These are phyloP conservation scores for Microctonus brassicae DNA, from an alignment of 2,888 invertebrate species.

Conservation along the genomic window DNA sequence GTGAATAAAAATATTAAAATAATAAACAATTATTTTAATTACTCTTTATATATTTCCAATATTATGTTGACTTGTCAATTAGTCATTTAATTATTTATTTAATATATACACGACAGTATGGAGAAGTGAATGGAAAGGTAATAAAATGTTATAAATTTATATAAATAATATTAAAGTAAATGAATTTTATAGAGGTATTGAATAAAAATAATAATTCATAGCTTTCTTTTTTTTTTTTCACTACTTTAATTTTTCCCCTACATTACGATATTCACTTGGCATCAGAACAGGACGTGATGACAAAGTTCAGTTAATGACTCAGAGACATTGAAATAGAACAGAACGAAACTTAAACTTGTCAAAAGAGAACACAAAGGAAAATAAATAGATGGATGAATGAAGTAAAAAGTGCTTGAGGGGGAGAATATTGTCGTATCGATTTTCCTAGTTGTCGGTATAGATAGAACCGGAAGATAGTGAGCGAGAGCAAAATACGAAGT, in stretches of 20 bases:
- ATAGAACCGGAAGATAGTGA: conserved; percentile 2
- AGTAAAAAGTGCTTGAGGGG: conserved; percentile 18
- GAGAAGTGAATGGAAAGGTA: too few species aligned
- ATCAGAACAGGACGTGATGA: conserved; percentile 2
- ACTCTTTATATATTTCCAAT: background rate
- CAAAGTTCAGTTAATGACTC: background rate
- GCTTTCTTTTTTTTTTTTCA: too few species aligned
- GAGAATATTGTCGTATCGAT: conserved; percentile 34
- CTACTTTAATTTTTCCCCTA: too few species aligned
- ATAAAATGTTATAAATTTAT: too few species aligned
- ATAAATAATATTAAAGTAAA: too few species aligned
- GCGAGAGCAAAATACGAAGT: conserved; percentile 1
- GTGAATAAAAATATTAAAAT: background rate
- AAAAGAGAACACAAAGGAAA: background rate
- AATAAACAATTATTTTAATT: background rate
- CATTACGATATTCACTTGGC: too few species aligned
- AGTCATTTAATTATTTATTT: too few species aligned
- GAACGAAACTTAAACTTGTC: background rate
- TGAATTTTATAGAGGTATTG: too few species aligned
- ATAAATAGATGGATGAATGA: background rate
- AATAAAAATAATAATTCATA: too few species aligned
- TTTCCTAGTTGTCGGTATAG: conserved; percentile 25
- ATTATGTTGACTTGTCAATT: background rate
- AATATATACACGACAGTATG: too few species aligned
- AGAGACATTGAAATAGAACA: background rate